phyloP scores from a whole-genome alignment of 2,113 vertebrate genomes.

The Emberiza fucata region DNA sequence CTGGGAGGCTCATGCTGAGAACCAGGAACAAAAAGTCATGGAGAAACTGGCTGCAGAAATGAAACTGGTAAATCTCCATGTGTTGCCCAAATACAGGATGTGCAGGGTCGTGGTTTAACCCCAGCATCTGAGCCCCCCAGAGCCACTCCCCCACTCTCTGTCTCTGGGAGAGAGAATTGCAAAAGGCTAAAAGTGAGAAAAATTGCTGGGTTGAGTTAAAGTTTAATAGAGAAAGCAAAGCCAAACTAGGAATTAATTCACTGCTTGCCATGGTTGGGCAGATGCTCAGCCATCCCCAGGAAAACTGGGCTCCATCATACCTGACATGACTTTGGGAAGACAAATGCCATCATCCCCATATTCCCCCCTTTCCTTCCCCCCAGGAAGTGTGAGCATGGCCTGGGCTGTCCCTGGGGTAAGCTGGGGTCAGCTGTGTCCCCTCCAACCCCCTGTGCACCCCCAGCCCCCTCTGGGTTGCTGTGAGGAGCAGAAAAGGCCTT shows the following conservation, averaged over 20 bases:
- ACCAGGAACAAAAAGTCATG: slow-evolving; percentile 7
- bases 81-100: background rate
- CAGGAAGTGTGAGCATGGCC: background rate
- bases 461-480: background rate
- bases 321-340: background rate
- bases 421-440: background rate
- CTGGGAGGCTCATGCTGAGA: slow-evolving; percentile 30
- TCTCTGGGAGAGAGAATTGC: background rate
- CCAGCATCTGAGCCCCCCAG: background rate
- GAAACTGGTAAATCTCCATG: background rate
- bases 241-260: background rate
- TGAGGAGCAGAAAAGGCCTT: background rate
- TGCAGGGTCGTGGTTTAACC: background rate
- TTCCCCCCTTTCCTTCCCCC: no score
- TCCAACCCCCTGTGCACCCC: background rate
- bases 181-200: background rate
- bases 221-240: background rate
- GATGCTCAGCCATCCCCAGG: background rate
- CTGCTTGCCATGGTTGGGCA: background rate
- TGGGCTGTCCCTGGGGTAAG: background rate
- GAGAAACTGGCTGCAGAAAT: background rate
- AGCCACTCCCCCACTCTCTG: background rate
- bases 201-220: background rate
- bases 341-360: background rate
- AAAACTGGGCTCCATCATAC: background rate